Percentiles rank a stretch among this genome's conserved stretches.
These are phyloP conservation scores for Cheiracanthium punctorium DNA, from an alignment of 2,888 invertebrate species.

Conservation along the genomic window DNA sequence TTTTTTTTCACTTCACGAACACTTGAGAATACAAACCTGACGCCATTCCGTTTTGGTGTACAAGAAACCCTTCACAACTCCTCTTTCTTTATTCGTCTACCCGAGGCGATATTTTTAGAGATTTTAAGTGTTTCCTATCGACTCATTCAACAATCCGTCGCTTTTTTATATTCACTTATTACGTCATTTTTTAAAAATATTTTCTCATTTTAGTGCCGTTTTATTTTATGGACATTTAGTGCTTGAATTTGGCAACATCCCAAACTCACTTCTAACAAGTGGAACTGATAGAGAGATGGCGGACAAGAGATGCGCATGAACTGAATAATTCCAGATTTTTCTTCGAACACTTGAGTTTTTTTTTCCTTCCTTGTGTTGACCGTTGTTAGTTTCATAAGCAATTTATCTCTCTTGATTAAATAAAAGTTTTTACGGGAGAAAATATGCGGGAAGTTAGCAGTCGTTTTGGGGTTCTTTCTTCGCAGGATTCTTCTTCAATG, in stretches of 20 bases:
- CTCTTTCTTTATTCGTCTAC: not conserved
- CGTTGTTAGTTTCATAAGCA: conserved; percentile 36
- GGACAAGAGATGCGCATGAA: not conserved
- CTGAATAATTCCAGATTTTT: conserved; percentile 59
- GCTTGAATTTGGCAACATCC: conserved; percentile 44
- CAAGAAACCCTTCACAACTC: not conserved
- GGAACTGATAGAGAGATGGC: conserved; percentile 30
- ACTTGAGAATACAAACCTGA: too few relatives aligned
- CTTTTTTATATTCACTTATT: conserved; percentile 48
- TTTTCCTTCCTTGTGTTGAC: conserved; percentile 29
- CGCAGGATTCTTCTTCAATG: not conserved
- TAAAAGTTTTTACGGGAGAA: not conserved
- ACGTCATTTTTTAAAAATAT: not conserved
- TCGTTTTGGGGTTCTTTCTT: not conserved
- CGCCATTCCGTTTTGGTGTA: not conserved
- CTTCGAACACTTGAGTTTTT: conserved; percentile 45
- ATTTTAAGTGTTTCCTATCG: conserved; percentile 37
- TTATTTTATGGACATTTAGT: conserved; percentile 58
- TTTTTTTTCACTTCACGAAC: too few relatives aligned
- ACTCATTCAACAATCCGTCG: conserved; percentile 41
- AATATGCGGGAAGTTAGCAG: not conserved
- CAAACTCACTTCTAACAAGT: conserved; percentile 62
- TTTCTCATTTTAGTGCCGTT: conserved; percentile 46
- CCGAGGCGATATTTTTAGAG: conserved; percentile 41
- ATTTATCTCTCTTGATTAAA: conserved; percentile 5